These are phyloP conservation scores for Sinopyrophorus schimmeli DNA, from an alignment of 2,888 invertebrate species.

Conservation along the genomic window DNA sequence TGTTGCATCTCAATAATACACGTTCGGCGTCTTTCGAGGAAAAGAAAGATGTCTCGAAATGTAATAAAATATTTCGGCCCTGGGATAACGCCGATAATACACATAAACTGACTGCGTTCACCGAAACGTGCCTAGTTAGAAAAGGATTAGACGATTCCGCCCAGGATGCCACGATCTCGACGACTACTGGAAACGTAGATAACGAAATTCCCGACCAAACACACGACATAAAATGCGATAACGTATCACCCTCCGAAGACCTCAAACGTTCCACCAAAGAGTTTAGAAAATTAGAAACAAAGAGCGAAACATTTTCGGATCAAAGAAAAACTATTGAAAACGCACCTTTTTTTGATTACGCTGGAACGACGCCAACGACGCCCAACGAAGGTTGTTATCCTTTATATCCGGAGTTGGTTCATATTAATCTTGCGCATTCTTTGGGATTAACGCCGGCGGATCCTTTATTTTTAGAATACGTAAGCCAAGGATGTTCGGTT, in stretches of 20 bases:
- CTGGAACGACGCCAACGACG: neutral
- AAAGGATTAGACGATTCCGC: conserved; percentile 45
- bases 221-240: neutral
- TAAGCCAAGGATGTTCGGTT: conserved; percentile 60
- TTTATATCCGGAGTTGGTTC: conserved; percentile 36
- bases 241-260: too few species aligned
- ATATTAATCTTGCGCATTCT: conserved; percentile 36
- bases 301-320: neutral
- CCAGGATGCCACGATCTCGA: conserved; percentile 64
- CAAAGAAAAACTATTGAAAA: neutral
- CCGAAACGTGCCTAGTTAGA: conserved; percentile 16
- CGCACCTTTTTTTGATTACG: conserved; percentile 2
- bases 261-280: neutral
- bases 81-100: conserved; percentile 36
- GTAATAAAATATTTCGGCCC: conserved; percentile 42
- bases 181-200: conserved; percentile 55
- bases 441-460: conserved; percentile 44
- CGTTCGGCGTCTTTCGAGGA: conserved; percentile 1
- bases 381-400: conserved; percentile 36
- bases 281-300: conserved; percentile 3
- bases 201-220: conserved; percentile 2
- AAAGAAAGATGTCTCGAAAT: conserved; percentile 18
- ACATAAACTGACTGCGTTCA: conserved; percentile 3
- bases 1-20: conserved; percentile 27
- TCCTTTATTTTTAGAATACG: conserved; percentile 48